Base-by-base conservation (phyloP, 2,888 invertebrate genomes). In the Barypeithes pellucidus region DNA sequence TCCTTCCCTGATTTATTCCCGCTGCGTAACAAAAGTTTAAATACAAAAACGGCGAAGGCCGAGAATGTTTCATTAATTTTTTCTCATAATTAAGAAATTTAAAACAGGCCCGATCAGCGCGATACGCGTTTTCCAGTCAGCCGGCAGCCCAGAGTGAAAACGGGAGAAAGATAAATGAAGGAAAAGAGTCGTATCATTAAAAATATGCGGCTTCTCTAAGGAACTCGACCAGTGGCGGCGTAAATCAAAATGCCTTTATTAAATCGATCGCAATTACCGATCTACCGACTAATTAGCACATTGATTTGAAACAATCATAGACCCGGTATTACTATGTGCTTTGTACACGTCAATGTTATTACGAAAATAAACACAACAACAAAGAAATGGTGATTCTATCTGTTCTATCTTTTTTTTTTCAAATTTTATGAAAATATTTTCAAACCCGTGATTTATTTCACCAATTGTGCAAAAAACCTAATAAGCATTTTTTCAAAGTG, bases 141-240 rank as follows among this genome's bases (percentile, higher is more conserved):
- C 24, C 52, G n/a, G 52, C 52, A 52, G 54, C 18, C 33, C 33
- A 57, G 33, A 57, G 54, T 57, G 33, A 57, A 57, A 57, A 57
- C 33, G 54, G 54, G 54, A 57, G 54, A 57, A 57, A 57, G 54
- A 57, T 57, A 57, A 57, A 57, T 57, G 54, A 57, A 57, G 54
- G 16, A 33, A 57, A 57, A 33, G 54, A 57, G 54, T 33, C 33
- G 54, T 57, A 57, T 57, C 54, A 57, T 36, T 57, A 57, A 57
- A 36, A 57, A 57, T 57, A 57, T 57, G 54, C 54, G 54, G 54
- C 33, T 57, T 57, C 54, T 57, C 33, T 57, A 18, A 57, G 33
- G 54, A 57, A 33, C 18, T 33, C 1, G 24, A 3, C 3, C 54
- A 57, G 54, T 18, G 54, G 54, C 29, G 54, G 24, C 14, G 29